A percentile compares a stretch with the other conserved stretches of the same genome.
Conservation (phyloP, 2,113 vertebrate species). For the Otus sunia region DNA sequence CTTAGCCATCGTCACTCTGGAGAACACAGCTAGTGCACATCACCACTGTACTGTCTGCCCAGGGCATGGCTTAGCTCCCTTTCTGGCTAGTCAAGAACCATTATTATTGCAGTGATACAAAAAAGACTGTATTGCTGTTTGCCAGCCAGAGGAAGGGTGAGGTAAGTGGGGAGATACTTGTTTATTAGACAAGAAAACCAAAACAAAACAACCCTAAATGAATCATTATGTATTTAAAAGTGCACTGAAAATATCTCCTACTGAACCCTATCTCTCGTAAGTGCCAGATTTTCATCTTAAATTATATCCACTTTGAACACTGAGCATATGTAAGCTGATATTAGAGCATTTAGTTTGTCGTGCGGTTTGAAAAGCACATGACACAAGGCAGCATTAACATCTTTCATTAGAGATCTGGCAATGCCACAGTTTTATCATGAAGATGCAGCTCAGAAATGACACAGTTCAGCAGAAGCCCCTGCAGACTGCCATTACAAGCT, state of each 20-base stretch:
- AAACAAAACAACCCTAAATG: conserved; percentile 20
- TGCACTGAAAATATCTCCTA: conserved; percentile 41
- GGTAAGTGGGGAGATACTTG: not conserved
- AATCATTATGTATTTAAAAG: conserved; percentile 30
- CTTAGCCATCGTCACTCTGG: not conserved
- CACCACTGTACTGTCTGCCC: not conserved
- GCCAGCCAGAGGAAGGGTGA: not conserved
- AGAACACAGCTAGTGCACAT: not conserved
- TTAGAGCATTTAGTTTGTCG: not conserved
- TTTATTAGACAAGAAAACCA: conserved; percentile 40
- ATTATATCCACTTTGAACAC: conserved; percentile 21
- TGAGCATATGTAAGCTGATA: conserved; percentile 9
- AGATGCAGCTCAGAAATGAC: not conserved
- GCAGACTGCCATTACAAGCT: not conserved
- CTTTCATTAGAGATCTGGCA: not conserved
- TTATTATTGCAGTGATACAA: not conserved
- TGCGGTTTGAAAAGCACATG: conserved; percentile 22
- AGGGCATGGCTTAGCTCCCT: not conserved
- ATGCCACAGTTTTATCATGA: not conserved
- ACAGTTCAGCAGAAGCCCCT: not conserved
- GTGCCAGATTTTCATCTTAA: not conserved
- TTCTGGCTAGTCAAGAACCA: not conserved
- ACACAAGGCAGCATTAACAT: not conserved
- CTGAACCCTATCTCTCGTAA: not conserved
- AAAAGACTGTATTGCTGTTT: not conserved